phyloP scores from a whole-genome alignment of 2,797 vertebrate species.

The Knipowitschia caucasica region DNA sequence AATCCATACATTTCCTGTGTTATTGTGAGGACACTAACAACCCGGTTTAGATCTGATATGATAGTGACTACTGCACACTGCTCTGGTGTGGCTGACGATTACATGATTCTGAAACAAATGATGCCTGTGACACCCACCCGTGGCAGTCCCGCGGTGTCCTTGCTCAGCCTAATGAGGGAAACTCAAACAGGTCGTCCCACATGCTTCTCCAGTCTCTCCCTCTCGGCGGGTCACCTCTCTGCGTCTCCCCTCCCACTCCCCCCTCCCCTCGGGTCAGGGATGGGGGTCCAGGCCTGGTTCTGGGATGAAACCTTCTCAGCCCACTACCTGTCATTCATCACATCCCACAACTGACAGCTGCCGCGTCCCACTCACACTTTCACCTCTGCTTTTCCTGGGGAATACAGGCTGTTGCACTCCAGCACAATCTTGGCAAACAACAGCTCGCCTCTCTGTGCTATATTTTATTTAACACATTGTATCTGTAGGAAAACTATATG shows the following conservation, averaged over 20 bases:
- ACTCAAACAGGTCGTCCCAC: constrained; percentile 62
- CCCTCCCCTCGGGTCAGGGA: constrained; percentile 60
- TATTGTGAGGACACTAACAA: neutral
- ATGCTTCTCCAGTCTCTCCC: constrained; percentile 44
- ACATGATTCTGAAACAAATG: constrained; percentile 24
- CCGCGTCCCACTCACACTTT: constrained; percentile 65
- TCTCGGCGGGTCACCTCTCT: constrained; percentile 37
- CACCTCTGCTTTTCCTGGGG: constrained; percentile 61
- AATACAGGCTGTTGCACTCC: constrained; percentile 19
- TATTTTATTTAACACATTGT: constrained; percentile 12
- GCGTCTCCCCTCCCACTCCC: constrained; percentile 60
- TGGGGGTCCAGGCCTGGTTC: constrained; percentile 62
- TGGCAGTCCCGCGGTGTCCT: constrained; percentile 64
- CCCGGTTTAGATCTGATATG: neutral
- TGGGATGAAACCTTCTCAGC: constrained; percentile 31
- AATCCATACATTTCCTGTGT: no score
- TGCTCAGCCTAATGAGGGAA: constrained; percentile 56
- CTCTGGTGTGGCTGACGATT: neutral
- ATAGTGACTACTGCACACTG: neutral
- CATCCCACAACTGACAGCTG: constrained; percentile 71
- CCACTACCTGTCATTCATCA: constrained; percentile 66
- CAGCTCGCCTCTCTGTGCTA: neutral
- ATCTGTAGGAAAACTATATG: constrained; percentile 3
- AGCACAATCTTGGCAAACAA: constrained; percentile 3
- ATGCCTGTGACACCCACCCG: constrained; percentile 74